Conservation (phyloP, 2,797 vertebrate genomes). For the Hydrophis major region DNA sequence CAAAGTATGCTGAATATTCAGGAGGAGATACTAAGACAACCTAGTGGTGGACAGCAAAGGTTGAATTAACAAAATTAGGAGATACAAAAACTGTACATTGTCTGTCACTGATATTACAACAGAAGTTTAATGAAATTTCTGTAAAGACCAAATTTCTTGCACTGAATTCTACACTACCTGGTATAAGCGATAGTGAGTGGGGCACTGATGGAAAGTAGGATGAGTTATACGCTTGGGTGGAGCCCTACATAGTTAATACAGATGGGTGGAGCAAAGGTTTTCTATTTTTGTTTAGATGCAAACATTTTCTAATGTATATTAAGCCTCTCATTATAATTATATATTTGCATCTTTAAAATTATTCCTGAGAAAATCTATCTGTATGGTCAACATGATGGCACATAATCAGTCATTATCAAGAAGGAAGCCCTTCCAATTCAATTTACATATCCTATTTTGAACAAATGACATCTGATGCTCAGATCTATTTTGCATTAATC, state of each 20-base stretch:
- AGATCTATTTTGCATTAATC: not conserved
- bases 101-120: conserved; percentile 39
- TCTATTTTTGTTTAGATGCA: too few species aligned
- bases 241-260: too few species aligned
- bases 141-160: conserved; percentile 37
- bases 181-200: not conserved
- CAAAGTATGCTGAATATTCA: conserved; percentile 41
- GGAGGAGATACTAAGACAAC: conserved; percentile 22
- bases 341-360: too few species aligned
- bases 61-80: conserved; percentile 48
- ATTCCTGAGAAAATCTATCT: too few species aligned
- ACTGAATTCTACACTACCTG: conserved; percentile 29
- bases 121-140: conserved; percentile 31
- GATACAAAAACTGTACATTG: conserved; percentile 42
- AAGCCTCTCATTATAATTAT: too few species aligned
- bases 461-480: not conserved
- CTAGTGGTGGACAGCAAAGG: conserved; percentile 15
- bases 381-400: too few species aligned
- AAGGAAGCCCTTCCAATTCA: not conserved
- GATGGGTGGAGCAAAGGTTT: too few species aligned
- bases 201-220: too few species aligned
- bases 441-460: not conserved
- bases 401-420: too few species aligned
- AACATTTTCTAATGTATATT: too few species aligned
- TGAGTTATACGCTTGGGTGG: too few species aligned